Evolutionary conservation across 2,113 vertebrate genomes (phyloP).

Genomic region (Pelusios castaneus): DNA sequence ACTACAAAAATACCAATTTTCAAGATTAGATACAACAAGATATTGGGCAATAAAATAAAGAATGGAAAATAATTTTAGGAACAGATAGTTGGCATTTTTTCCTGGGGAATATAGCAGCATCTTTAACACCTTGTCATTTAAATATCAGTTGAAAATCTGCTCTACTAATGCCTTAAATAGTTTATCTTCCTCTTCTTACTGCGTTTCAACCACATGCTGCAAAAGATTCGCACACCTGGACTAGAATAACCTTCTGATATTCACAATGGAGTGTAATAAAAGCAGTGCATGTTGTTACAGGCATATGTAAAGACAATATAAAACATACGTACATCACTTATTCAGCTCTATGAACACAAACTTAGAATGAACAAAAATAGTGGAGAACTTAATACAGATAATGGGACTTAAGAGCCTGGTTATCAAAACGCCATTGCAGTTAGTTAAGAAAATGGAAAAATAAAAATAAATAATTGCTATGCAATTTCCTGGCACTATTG

Average conservation of each 20-base stretch:
- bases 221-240: background rate
- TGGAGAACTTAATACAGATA: background rate
- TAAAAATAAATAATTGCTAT: background rate
- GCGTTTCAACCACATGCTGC: background rate
- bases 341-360: background rate
- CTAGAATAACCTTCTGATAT: background rate
- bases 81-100: background rate
- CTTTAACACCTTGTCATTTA: too few species aligned
- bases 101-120: background rate
- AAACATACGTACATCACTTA: background rate
- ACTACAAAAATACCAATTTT: background rate
- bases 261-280: background rate
- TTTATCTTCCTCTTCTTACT: background rate
- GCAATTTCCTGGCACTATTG: background rate
- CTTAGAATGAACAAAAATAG: background rate
- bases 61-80: background rate
- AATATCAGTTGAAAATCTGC: too few species aligned
- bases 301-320: background rate
- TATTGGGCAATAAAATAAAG: background rate
- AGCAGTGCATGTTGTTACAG: accelerated
- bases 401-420: background rate
- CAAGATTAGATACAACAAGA: background rate
- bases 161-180: too few species aligned
- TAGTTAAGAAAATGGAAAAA: background rate
- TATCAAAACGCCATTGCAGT: background rate